Evolutionary conservation across 2,888 invertebrate species (phyloP), one percentile per base, ranked within the genome.

Genomic region (Acheta domesticus): DNA sequence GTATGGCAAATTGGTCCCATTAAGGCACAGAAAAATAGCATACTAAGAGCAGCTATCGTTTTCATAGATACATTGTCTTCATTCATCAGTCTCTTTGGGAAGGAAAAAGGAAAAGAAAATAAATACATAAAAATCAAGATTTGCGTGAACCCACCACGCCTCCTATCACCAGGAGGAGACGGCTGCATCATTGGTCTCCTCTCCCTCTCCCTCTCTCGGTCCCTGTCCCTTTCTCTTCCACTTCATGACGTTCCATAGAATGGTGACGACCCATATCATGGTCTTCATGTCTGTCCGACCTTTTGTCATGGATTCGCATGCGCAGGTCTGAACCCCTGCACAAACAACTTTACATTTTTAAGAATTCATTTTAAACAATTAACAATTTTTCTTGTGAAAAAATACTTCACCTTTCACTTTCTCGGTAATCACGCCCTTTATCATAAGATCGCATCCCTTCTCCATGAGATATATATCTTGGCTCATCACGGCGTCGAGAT

Each of bases 261-360:
- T 78, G 81, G 74, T 79, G 77, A 20, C 75, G 74, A n/a, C 49
- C 74, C 23, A 77, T 76, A 14, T 79, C 80, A 3, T 79, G 74
- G 21, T 80, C 80, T 20, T 80, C 79, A 75, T 82, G 82, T 48
- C 81, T 80, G 62, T 81, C 80, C 73, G 81, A 78, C 62, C 80
- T 79, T 75, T 82, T 83, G 76, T 83, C 82, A 76, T 79, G 80
- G 73, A 83, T 80, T 19, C 82, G 79, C 78, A 80, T 80, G 21
- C 83, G 81, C 50, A 83, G 76, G 76, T 83, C 83, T 76, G 62
- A 62, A 19, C 62, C 62, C n/a, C 62, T 62, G n/a, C 62, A 62
- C 62, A 62, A 62, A 62, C 16, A 19, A 8, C 11, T 11, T 19
- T 19, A 62, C 62, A 62, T 19, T 62, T 62, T 16, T 11, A 78